Percentiles rank a stretch among this genome's conserved stretches.
These are phyloP conservation scores for Neolamprologus variostigma DNA, from an alignment of 2,113 vertebrate genomes.

Conservation along the genomic window DNA sequence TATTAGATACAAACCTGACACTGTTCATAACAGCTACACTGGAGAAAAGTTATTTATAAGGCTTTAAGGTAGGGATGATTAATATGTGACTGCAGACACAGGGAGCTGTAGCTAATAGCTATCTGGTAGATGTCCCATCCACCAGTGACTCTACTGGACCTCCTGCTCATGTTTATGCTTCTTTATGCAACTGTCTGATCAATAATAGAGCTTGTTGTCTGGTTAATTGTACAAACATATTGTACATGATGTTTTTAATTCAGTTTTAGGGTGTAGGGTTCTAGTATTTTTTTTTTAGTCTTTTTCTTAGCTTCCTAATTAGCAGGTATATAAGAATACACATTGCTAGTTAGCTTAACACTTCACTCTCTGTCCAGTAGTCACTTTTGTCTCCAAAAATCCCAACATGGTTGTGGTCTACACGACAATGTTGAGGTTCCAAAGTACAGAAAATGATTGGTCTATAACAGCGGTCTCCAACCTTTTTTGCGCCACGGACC, in stretches of 20 bases:
- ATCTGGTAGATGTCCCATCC: neutral
- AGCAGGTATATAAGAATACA: neutral
- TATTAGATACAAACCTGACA: neutral
- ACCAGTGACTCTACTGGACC: neutral
- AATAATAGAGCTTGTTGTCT: neutral
- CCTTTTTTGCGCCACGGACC: too few relatives aligned
- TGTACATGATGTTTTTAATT: neutral
- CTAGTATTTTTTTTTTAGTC: neutral
- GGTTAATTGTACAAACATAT: neutral
- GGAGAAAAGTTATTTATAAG: neutral
- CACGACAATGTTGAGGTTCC: neutral
- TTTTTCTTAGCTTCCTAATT: neutral
- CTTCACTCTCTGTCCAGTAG: neutral
- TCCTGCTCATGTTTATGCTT: neutral
- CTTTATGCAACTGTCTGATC: neutral
- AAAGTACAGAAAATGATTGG: neutral
- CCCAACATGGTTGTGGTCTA: accelerated
- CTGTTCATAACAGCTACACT: neutral
- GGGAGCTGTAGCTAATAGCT: neutral
- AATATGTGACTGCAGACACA: neutral
- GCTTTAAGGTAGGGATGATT: accelerated
- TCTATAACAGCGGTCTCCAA: accelerated
- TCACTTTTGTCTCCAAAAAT: neutral
- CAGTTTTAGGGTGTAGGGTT: neutral
- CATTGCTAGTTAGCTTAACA: neutral